These are phyloP conservation scores for Hiodon alosoides DNA, from an alignment of 2,113 vertebrate species.

Conservation along the genomic window DNA sequence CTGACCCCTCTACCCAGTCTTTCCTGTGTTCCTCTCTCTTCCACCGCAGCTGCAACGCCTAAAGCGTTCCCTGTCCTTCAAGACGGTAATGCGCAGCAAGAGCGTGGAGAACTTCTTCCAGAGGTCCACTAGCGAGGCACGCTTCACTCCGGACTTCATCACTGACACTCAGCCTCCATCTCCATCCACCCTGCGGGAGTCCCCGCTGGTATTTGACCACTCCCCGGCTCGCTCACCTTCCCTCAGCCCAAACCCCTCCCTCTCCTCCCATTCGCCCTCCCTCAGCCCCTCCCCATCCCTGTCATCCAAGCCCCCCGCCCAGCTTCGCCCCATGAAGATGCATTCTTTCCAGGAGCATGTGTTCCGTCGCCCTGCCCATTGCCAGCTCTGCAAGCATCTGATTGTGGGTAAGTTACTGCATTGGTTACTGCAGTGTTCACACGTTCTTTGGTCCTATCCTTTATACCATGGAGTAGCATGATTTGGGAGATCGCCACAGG, in stretches of 20 bases:
- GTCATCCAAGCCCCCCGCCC: constrained; percentile 50
- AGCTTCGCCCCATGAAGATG: constrained; percentile 59
- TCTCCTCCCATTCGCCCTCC: constrained; percentile 47
- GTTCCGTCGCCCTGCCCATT: constrained; percentile 76
- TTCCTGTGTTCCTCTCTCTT: constrained; percentile 13
- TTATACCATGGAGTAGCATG: too few relatives aligned
- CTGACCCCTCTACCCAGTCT: too few relatives aligned
- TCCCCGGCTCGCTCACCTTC: constrained; percentile 46
- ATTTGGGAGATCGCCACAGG: too few relatives aligned
- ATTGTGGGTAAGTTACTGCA: constrained; percentile 70
- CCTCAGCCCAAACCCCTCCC: constrained; percentile 30
- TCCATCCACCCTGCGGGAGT: constrained; percentile 50
- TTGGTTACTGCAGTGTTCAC: too few relatives aligned
- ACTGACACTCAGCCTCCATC: constrained; percentile 57
- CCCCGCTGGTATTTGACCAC: constrained; percentile 46
- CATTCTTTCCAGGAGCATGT: constrained; percentile 85
- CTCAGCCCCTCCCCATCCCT: constrained; percentile 54
- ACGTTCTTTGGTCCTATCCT: too few relatives aligned
- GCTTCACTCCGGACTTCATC: constrained; percentile 61
- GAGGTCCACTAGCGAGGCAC: constrained; percentile 65
- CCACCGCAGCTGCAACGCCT: constrained; percentile 74
- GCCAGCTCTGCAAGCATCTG: constrained; percentile 78
- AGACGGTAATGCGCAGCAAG: constrained; percentile 82
- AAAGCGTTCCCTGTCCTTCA: constrained; percentile 82
- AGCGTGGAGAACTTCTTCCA: constrained; percentile 86